These are phyloP conservation scores for Chaenodraco wilsoni DNA, from an alignment of 2,797 vertebrate genomes.

Conservation along the genomic window DNA sequence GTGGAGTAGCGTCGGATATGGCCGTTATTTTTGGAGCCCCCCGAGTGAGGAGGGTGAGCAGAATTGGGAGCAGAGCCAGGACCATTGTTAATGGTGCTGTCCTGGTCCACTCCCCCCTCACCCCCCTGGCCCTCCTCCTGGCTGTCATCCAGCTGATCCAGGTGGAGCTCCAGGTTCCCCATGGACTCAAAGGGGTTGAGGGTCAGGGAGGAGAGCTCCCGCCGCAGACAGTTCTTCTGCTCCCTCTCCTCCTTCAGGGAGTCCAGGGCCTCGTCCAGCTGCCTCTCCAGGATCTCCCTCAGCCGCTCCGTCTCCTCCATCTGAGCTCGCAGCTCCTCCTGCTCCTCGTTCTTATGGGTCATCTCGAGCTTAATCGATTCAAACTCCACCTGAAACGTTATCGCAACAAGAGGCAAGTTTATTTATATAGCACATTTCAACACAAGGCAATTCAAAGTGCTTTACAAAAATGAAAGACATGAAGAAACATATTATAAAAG, in stretches of 20 bases:
- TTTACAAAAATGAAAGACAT: too few species aligned
- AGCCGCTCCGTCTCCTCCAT: constrained; percentile 84
- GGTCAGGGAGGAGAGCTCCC: constrained; percentile 83
- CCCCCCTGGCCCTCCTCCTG: constrained; percentile 73
- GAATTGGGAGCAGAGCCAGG: constrained; percentile 76
- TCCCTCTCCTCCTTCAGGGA: constrained; percentile 89
- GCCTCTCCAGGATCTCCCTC: constrained; percentile 85
- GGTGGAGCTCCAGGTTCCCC: constrained; percentile 84
- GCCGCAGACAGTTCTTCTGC: constrained; percentile 87
- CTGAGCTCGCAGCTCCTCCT: constrained; percentile 82
- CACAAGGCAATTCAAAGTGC: too few species aligned
- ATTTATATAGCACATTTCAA: too few species aligned
- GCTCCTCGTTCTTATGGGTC: constrained; percentile 86
- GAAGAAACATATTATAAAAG: too few species aligned
- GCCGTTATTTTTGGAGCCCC: constrained; percentile 79
- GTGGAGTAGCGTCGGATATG: constrained; percentile 80
- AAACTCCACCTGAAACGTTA: constrained; percentile 85
- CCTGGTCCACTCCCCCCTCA: constrained; percentile 76
- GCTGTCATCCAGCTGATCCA: constrained; percentile 83
- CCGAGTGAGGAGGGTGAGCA: constrained; percentile 71
- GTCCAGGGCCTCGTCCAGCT: constrained; percentile 90
- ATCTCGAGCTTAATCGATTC: constrained; percentile 88
- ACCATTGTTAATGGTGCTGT: constrained; percentile 79
- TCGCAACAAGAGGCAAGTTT: not conserved
- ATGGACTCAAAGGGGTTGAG: constrained; percentile 83